phyloP scores from a whole-genome alignment of 2,113 vertebrate genomes.

The Muscicapa adusta region DNA sequence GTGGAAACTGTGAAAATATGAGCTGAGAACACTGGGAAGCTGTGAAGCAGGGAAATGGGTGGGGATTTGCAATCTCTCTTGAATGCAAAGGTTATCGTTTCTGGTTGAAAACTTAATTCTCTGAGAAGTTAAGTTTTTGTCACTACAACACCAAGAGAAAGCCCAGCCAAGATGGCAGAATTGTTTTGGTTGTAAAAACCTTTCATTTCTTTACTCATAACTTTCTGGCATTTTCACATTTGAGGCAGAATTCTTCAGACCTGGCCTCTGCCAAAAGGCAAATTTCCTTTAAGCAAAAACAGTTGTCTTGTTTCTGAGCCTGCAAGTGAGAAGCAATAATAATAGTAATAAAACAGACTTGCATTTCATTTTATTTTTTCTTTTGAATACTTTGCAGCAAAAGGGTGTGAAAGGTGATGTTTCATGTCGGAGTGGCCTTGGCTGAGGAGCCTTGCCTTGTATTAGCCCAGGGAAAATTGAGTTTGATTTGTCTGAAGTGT shows the following conservation, averaged over 20 bases:
- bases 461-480: not conserved
- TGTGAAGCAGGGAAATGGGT: not conserved
- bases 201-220: not conserved
- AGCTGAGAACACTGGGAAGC: conserved; percentile 27
- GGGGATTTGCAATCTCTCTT: not conserved
- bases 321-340: not conserved
- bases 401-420: not conserved
- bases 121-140: not conserved
- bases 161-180: not conserved
- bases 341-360: not conserved
- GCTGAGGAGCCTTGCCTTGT: not conserved
- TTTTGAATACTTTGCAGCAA: not conserved
- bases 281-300: not conserved
- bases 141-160: not conserved
- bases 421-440: not conserved
- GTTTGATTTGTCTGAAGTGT: not conserved
- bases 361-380: not conserved
- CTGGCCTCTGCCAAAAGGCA: not conserved
- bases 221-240: not conserved
- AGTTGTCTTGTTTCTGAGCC: not conserved
- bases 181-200: not conserved
- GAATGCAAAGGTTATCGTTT: conserved; percentile 11
- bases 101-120: not conserved
- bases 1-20: conserved; percentile 49
- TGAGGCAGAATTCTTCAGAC: not conserved